Percentiles rank a stretch among this genome's conserved stretches.
Evolutionary conservation across 2,888 invertebrate genomes (phyloP).

Genomic region (Crioceris asparagi): DNA sequence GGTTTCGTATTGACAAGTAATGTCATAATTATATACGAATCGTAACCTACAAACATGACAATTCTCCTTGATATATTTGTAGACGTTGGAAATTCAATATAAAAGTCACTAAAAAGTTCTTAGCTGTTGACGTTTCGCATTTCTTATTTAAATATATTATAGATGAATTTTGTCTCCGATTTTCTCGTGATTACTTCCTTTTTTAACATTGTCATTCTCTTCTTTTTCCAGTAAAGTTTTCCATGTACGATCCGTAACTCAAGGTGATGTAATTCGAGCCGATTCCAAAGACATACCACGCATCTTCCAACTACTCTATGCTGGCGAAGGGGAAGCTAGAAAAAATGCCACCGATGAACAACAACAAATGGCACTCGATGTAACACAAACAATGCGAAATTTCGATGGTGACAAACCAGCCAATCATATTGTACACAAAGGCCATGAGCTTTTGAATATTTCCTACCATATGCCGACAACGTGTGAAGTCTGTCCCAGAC

Average conservation of each 20-base stretch:
- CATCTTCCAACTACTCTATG: conserved; percentile 94
- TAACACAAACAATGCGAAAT: conserved; percentile 13
- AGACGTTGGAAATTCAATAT: too few relatives aligned
- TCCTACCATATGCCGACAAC: conserved; percentile 97
- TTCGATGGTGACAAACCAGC: conserved; percentile 34
- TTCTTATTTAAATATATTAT: not conserved
- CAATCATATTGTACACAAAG: conserved; percentile 51
- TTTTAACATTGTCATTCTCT: not conserved
- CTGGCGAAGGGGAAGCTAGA: conserved; percentile 89
- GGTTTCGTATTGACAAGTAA: too few relatives aligned
- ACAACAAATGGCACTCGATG: conserved; percentile 38
- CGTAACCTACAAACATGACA: too few relatives aligned
- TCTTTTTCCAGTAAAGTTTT: conserved; percentile 75
- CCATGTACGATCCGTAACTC: conserved; percentile 96
- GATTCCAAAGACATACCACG: conserved; percentile 98
- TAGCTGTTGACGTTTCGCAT: not conserved
- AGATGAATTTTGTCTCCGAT: not conserved
- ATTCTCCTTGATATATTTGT: too few relatives aligned
- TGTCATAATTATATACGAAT: too few relatives aligned
- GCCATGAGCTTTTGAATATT: conserved; percentile 93
- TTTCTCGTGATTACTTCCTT: not conserved
- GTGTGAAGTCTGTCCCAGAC: conserved; percentile 95
- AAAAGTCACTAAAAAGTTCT: too few relatives aligned
- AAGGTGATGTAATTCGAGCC: conserved; percentile 97
- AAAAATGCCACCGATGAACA: conserved; percentile 44